Evolutionary conservation across 2,888 invertebrate species (phyloP), one percentile per base, ranked within the genome.

Genomic region (Alcis repandata): DNA sequence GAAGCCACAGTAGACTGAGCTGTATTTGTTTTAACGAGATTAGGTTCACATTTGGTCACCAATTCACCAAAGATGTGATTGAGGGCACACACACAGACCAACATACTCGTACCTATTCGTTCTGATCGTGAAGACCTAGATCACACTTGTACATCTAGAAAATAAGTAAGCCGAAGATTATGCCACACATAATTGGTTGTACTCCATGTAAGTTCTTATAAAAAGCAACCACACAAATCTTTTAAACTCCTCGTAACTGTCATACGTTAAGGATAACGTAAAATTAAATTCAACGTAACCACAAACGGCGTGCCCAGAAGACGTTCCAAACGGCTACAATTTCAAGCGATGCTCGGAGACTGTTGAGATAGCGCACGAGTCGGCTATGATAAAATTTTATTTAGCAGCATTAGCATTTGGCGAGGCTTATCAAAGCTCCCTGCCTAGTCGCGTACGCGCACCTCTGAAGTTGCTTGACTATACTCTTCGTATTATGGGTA

Each of bases 381-480:
- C 63, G 75, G 61, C 74, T 77, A 76, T 83, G 88, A 87, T 89
- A 88, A 88, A 85, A 87, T 86, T 87, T 88, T 87, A 88, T 88
- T 86, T 83, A 85, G 79, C 75, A 72, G 78, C 87, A 89, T 89
- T 89, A 86, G 85, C 86, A 88, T 86, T 87, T 77, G 76, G 78
- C 67, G 76, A 75, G 79, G 86, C 89, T 89, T 89, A 88, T 88
- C 87, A 81, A 63, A 74, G 69, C 70, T 71, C 71, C 74, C 77
- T 75, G 76, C 75, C 70, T 79, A 72, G 80, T 81, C 74, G 73
- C 72, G 78, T 75, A 77, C 74, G 76, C 73, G 79, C 79, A 82
- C 79, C 79, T 81, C 80, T 75, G 76, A 80, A 79, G 80, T 79
- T 76, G 33, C 43, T 9, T 40, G 6, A 33, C 41, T 20, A 9